Base-by-base conservation (phyloP, 2,113 vertebrate genomes). In the Turdus rufiventris region DNA sequence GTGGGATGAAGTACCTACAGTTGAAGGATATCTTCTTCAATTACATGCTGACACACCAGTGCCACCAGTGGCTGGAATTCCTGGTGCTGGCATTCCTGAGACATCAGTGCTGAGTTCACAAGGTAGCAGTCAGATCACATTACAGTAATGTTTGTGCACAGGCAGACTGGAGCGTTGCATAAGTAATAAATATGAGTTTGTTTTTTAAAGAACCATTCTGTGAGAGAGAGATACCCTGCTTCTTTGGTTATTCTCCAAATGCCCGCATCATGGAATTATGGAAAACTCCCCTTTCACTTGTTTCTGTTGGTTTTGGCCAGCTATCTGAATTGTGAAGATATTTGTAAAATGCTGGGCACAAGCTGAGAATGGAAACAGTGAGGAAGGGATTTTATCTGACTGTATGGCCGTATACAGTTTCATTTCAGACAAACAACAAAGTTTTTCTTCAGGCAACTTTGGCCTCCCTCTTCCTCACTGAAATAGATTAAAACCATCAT, bases 21-120 rank as follows among this genome's bases (percentile, higher is more conserved):
- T 99, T 18, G 99, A 99, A 94, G 98, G 98, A 38, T 99, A 99
- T 91, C 97, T 99, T 93, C 97, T 99, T 77, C 99, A 99, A 14
- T 88, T 99, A 79, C 99, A 98, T 87, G 98, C 98, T 2, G 98
- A 98, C 48, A 89, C 92, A 53, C 96, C 97, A 3, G 34, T 96
- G 92, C 89, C 97, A 67, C 38, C 81, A 1, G 60, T 23, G 11
- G 29, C 94, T 88, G 97, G 91, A 84, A 53, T 68, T 91, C 81
- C 94, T 85, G 51, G 51, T 70, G 8, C 93, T 90, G 87, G 87
- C 17, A 21, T 93, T 91, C 95, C 97, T 51, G 97, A 97, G 38
- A 79, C 97, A 70, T 88, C 95, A 16, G 54, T 96, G 63, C 92
- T 90, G 38, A 97, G 92, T 93, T 90, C 83, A 36, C 97, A 97